Evolutionary conservation across 2,113 vertebrate genomes (phyloP).

Genomic region (Rhinolophus ferrumequinum): DNA sequence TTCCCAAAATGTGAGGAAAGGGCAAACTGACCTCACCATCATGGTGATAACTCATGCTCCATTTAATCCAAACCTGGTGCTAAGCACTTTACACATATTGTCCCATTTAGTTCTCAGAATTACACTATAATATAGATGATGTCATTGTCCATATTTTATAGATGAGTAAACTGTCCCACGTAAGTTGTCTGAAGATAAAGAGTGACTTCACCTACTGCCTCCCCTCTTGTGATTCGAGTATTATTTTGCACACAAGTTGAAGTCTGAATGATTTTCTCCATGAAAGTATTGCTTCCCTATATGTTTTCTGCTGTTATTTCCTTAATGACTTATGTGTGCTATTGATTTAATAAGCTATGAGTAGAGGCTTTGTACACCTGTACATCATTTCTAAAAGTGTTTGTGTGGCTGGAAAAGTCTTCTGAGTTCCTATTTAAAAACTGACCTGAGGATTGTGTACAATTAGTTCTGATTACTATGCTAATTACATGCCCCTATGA

Average conservation of each 20-base stretch:
- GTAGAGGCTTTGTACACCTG: not conserved
- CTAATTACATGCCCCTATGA: not conserved
- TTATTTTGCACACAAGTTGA: not conserved
- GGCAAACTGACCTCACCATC: not conserved
- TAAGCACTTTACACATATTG: not conserved
- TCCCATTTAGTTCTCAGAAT: not conserved
- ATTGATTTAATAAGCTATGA: not conserved
- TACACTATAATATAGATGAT: not conserved
- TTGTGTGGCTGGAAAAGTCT: not conserved
- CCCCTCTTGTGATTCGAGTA: not conserved
- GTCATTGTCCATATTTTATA: not conserved
- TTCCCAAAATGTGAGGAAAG: not conserved
- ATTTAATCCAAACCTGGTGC: not conserved
- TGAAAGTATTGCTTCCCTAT: not conserved
- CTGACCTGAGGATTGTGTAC: not conserved
- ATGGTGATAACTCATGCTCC: not conserved
- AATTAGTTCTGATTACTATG: not conserved
- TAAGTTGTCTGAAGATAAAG: not conserved
- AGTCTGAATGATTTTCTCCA: not conserved
- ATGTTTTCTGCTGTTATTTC: not conserved
- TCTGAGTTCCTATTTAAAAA: not conserved
- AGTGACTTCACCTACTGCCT: not conserved
- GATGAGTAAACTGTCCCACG: not conserved
- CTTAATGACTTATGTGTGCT: not conserved
- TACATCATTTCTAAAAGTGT: not conserved